Evolutionary conservation across 2,888 invertebrate species (phyloP).

Genomic region (Tinea semifulvella): DNA sequence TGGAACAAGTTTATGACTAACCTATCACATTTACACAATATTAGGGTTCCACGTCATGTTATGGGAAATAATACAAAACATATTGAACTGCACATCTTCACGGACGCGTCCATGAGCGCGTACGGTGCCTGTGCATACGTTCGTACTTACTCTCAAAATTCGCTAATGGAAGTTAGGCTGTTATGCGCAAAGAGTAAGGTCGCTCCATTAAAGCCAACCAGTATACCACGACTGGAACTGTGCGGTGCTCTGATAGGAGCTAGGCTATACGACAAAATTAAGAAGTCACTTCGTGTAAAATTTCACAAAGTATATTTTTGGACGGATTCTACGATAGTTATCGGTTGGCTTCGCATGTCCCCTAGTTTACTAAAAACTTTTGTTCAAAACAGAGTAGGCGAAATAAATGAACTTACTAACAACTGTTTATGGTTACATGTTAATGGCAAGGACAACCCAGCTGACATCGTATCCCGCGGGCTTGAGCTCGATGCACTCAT

Average conservation of each 20-base stretch:
- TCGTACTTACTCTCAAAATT: constrained; percentile 14
- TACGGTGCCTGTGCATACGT: constrained; percentile 24
- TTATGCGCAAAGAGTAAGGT: constrained; percentile 24
- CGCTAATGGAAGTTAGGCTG: constrained; percentile 17
- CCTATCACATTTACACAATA: constrained; percentile 15
- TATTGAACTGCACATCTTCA: constrained; percentile 22
- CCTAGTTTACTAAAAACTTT: constrained; percentile 22
- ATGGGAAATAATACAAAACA: constrained; percentile 1
- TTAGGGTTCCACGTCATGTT: constrained; percentile 19
- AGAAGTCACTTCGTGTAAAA: constrained; percentile 16
- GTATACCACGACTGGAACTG: constrained; percentile 25
- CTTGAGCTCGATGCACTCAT: constrained; percentile 15
- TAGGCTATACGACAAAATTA: constrained; percentile 20
- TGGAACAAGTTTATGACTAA: constrained; percentile 17
- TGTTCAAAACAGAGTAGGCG: constrained; percentile 21
- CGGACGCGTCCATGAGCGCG: constrained; percentile 21
- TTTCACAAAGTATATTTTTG: constrained; percentile 21
- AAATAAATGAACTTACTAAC: constrained; percentile 18
- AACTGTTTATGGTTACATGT: constrained; percentile 19
- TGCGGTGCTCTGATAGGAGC: constrained; percentile 23
- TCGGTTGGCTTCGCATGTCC: constrained; percentile 22
- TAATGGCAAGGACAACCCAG: constrained; percentile 21
- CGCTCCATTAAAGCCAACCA: constrained; percentile 21
- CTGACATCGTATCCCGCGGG: constrained; percentile 22
- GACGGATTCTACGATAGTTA: constrained; percentile 23